These are phyloP conservation scores for Benitochromis conjunctus DNA, from an alignment of 2,113 vertebrate genomes.

Conservation along the genomic window DNA sequence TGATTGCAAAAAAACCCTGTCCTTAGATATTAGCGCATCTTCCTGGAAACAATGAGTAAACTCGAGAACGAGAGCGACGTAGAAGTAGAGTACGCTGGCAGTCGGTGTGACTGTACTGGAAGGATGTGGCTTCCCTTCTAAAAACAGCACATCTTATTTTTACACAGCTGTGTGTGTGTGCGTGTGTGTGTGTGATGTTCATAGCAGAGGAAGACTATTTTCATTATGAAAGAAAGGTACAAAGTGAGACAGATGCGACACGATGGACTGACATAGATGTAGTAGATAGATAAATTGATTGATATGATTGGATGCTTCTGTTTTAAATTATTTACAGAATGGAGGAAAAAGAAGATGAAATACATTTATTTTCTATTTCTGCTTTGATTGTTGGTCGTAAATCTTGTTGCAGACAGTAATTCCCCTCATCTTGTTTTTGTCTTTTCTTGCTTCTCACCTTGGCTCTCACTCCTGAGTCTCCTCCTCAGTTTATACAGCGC, in stretches of 20 bases:
- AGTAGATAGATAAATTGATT: neutral
- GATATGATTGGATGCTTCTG: neutral
- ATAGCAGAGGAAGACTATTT: neutral
- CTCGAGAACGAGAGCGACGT: neutral
- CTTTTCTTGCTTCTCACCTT: neutral
- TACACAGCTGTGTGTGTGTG: neutral
- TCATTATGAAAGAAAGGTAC: neutral
- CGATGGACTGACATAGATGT: neutral
- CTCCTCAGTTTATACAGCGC: neutral
- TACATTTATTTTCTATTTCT: neutral
- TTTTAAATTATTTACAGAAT: neutral
- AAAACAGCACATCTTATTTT: constrained; percentile 32
- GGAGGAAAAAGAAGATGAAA: neutral
- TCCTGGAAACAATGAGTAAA: neutral
- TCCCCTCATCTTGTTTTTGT: neutral
- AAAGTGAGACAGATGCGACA: neutral
- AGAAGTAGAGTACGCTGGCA: neutral
- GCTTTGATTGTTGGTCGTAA: neutral
- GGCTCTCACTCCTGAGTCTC: accelerated
- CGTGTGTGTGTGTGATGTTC: neutral
- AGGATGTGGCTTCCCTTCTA: constrained; percentile 50
- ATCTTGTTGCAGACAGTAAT: neutral
- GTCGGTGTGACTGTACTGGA: constrained; percentile 2
- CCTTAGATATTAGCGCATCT: neutral
- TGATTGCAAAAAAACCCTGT: neutral